Conservation (phyloP, 2,888 invertebrate species). For the Formica aserva region DNA sequence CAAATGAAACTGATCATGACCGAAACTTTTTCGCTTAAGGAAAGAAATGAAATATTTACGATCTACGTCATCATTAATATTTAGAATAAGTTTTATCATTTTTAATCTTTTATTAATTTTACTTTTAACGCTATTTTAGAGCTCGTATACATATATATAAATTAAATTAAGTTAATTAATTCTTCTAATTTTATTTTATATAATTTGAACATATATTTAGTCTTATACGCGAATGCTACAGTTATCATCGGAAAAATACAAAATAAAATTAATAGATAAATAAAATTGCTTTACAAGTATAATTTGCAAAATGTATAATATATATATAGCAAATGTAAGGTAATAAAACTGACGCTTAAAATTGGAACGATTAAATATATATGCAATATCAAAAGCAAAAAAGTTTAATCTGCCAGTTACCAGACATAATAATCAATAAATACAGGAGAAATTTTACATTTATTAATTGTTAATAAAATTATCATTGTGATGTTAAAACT, state of each 20-base stretch:
- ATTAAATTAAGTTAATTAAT: neutral
- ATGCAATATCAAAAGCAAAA: neutral
- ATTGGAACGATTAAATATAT: neutral
- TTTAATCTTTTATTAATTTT: neutral
- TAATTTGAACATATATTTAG: neutral
- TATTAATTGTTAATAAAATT: slow-evolving; percentile 1
- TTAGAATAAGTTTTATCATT: neutral
- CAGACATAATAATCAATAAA: neutral
- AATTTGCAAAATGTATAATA: neutral
- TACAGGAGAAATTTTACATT: neutral
- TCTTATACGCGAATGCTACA: neutral
- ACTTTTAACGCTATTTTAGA: neutral
- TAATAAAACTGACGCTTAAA: neutral
- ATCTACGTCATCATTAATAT: neutral
- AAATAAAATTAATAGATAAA: neutral
- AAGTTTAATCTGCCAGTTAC: neutral
- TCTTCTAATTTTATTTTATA: neutral
- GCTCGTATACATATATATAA: neutral
- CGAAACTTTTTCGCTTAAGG: slow-evolving; percentile 18
- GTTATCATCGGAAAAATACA: neutral
- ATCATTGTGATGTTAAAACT: neutral
- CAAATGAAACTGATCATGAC: slow-evolving; percentile 4
- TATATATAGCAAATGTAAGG: neutral
- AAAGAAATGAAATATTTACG: neutral
- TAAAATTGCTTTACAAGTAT: neutral